Conservation (phyloP, 2,888 invertebrate species). For the Cerastoderma edule region DNA sequence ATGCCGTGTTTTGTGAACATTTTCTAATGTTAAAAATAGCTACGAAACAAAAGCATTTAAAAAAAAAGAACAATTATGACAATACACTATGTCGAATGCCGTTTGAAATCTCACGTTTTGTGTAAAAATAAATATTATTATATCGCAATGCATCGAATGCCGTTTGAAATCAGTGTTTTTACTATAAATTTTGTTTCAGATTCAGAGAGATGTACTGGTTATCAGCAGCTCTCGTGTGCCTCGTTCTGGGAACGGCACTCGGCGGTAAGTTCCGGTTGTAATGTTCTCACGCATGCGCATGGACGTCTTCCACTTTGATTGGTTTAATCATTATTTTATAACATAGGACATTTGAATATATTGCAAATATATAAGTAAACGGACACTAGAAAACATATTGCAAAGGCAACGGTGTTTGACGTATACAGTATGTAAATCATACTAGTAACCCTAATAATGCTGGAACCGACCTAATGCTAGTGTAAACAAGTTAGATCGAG, state of each 20-base stretch:
- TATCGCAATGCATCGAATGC: too few relatives aligned
- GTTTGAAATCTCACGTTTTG: too few relatives aligned
- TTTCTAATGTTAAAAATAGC: too few relatives aligned
- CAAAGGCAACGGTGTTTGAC: background rate
- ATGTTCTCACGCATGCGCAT: background rate
- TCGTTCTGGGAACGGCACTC: constrained; percentile 17
- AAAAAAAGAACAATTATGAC: too few relatives aligned
- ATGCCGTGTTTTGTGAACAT: too few relatives aligned
- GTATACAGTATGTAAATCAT: background rate
- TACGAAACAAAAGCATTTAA: too few relatives aligned
- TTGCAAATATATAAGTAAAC: background rate
- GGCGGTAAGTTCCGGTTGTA: constrained; percentile 5
- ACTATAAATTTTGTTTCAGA: too few relatives aligned
- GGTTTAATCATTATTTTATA: background rate
- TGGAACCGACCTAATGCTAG: background rate
- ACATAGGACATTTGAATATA: background rate
- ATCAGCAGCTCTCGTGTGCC: constrained; percentile 24
- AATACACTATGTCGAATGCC: too few relatives aligned
- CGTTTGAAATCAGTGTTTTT: too few relatives aligned
- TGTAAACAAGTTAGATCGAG: too few relatives aligned
- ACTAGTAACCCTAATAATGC: background rate
- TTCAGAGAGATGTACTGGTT: constrained; percentile 25
- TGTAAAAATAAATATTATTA: too few relatives aligned
- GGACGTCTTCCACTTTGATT: background rate
- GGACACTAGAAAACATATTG: too few relatives aligned